phyloP scores from a whole-genome alignment of 1,140 invertebrate genomes.

The Pachypeltis micranthus region DNA sequence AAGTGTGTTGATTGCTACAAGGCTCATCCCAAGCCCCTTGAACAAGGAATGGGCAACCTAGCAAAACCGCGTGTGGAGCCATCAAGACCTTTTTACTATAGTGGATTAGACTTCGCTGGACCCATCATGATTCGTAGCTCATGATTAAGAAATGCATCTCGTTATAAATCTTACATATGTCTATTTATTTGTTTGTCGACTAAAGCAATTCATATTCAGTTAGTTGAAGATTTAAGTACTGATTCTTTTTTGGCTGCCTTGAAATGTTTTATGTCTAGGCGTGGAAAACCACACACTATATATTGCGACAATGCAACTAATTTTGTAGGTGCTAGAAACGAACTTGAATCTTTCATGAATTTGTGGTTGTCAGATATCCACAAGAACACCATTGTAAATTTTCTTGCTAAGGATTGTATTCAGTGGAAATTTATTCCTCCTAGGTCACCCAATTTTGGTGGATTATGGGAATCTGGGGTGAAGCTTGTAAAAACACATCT shows the following conservation, averaged over 20 bases:
- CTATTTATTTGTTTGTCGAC: conserved; percentile 30
- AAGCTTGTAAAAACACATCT: conserved; percentile 29
- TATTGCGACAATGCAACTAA: conserved; percentile 21
- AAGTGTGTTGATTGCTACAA: conserved; percentile 21
- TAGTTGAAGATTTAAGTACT: conserved; percentile 26
- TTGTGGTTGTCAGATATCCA: background rate
- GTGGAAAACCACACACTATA: conserved; percentile 18
- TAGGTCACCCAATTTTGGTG: conserved; percentile 16
- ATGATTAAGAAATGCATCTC: background rate
- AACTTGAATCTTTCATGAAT: conserved; percentile 3
- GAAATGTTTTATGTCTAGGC: conserved; percentile 26
- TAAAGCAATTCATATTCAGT: conserved; percentile 29
- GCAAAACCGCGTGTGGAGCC: conserved; percentile 17
- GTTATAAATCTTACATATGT: conserved; percentile 17
- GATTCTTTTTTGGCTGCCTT: conserved; percentile 27
- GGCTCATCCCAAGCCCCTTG: conserved; percentile 3
- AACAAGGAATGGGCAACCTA: conserved; percentile 23
- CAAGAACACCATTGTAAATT: background rate
- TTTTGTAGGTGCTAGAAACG: conserved; percentile 20
- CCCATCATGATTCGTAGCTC: conserved; percentile 15
- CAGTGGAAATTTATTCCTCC: conserved; percentile 13
- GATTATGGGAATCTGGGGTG: conserved; percentile 28
- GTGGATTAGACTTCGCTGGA: conserved; percentile 27
- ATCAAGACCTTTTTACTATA: conserved; percentile 19
- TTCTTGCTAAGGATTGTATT: background rate